A percentile compares a stretch with the other conserved stretches of the same genome.
Conservation (phyloP, 2,888 invertebrate genomes). For the Atrina japonica region DNA sequence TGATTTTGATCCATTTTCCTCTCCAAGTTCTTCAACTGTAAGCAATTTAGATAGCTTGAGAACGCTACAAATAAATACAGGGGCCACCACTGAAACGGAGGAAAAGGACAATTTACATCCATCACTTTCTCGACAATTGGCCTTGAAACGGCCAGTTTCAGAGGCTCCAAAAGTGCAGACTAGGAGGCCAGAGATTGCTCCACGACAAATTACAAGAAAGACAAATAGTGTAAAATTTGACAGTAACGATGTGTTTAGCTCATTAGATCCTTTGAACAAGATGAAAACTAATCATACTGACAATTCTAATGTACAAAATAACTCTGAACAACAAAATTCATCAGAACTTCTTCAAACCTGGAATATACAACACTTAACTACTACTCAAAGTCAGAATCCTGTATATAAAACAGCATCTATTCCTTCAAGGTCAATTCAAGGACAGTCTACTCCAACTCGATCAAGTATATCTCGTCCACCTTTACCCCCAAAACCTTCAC, state of each 20-base stretch:
- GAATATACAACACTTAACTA: constrained; percentile 15
- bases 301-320: not conserved
- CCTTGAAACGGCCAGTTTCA: constrained; percentile 15
- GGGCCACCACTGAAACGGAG: not conserved
- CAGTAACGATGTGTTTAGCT: constrained; percentile 4
- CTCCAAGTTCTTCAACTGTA: constrained; percentile 30
- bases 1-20: constrained; percentile 38
- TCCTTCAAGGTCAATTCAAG: not conserved
- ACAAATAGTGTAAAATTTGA: not conserved
- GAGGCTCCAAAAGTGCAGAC: constrained; percentile 11
- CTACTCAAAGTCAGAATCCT: not conserved
- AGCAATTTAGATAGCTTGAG: constrained; percentile 22
- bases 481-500: constrained; percentile 8
- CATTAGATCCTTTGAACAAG: constrained; percentile 14
- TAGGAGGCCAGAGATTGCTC: constrained; percentile 18
- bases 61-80: not conserved
- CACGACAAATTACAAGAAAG: not conserved
- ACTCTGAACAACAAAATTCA: too few species aligned
- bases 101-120: not conserved
- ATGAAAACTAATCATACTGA: not conserved
- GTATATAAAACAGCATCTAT: constrained; percentile 5
- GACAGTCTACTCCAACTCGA: not conserved
- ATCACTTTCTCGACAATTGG: constrained; percentile 9
- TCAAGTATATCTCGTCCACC: too few species aligned
- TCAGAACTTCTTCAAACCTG: constrained; percentile 21